A percentile compares a stretch with the other conserved stretches of the same genome.
Evolutionary conservation across 2,888 invertebrate genomes (phyloP).

Genomic region (Andrena praecox): DNA sequence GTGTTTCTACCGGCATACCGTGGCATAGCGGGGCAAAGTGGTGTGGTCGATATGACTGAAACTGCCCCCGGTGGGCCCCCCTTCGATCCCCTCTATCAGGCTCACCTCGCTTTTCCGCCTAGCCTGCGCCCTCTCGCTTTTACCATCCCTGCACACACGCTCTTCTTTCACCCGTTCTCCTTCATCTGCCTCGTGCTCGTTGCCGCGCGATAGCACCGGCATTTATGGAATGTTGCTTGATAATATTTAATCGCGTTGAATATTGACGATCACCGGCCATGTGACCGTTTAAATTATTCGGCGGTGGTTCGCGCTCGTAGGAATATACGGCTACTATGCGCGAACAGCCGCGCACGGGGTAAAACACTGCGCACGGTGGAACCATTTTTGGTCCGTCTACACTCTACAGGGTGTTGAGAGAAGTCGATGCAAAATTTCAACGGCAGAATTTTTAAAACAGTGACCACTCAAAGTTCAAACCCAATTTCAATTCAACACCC

Average conservation of each 20-base stretch:
- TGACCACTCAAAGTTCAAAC: too few relatives aligned
- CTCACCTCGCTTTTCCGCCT: slow-evolving; percentile 61
- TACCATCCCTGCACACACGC: slow-evolving; percentile 25
- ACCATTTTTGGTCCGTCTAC: background rate
- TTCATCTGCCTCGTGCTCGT: slow-evolving; percentile 48
- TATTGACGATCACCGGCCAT: slow-evolving; percentile 66
- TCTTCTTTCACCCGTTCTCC: slow-evolving; percentile 32
- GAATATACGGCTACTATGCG: background rate
- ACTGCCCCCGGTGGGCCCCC: slow-evolving; percentile 64
- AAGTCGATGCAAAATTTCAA: too few relatives aligned
- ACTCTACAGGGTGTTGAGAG: background rate
- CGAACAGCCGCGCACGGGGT: background rate
- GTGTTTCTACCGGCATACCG: slow-evolving; percentile 74
- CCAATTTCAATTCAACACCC: too few relatives aligned
- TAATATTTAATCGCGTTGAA: slow-evolving; percentile 80
- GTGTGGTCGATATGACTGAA: slow-evolving; percentile 81
- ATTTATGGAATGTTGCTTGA: slow-evolving; percentile 78
- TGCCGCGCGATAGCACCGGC: slow-evolving; percentile 65
- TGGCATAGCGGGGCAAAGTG: slow-evolving; percentile 76
- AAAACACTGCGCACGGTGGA: background rate
- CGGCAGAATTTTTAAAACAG: too few relatives aligned
- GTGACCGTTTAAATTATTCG: slow-evolving; percentile 47
- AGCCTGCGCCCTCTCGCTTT: slow-evolving; percentile 39
- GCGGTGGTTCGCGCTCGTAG: background rate
- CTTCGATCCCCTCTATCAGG: slow-evolving; percentile 65